Evolutionary conservation across 1,140 invertebrate genomes (phyloP), one percentile per base, ranked within the genome.

Genomic region (Meloidogyne floridensis): DNA sequence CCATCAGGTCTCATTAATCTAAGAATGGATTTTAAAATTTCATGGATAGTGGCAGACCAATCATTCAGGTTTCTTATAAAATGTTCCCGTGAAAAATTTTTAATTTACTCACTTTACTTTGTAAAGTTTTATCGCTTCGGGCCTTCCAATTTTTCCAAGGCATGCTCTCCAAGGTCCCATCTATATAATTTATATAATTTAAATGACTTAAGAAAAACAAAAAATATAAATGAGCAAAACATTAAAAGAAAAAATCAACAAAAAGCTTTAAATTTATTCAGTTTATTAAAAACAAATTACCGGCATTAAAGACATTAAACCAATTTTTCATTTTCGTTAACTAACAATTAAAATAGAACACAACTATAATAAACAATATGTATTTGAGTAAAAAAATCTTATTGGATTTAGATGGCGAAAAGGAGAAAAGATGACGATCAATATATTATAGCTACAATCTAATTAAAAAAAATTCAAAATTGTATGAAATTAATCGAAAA

Each of bases 1-100:
- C 87, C 87, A 72, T 88, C 86, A 0, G 87, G 82, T 3, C 78
- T 70, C 73, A 88, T 84, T 32, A 88, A 56, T 11, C 75, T 81
- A 47, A 81, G 56, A 32, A 47, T 47, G 3, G 4, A 47, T 47
- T 47, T 47, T 47, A 47, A 32, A 32, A 32, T 32, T 32, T 32
- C 1, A 32, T 32, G 32, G 32, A 32, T 32, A 32, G 1, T 0
- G 32, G 1, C 32, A 20, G 20, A 20, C 20, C 0, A 20, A 32
- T 32, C 32, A 32, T 32, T 32, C 32, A 1, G 32, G 32, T 32
- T 32, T 32, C 32, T 32, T 32, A 32, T 32, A 32, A 32, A 32
- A 32, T 32, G 32, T 32, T 32, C 32, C 32, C 1, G 32, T 32
- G 32, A 0, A 1, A 32, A 32, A 32, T 32, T 32, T 32, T 32